Conservation (phyloP, 2,113 vertebrate species). For the Eurypyga helias region DNA sequence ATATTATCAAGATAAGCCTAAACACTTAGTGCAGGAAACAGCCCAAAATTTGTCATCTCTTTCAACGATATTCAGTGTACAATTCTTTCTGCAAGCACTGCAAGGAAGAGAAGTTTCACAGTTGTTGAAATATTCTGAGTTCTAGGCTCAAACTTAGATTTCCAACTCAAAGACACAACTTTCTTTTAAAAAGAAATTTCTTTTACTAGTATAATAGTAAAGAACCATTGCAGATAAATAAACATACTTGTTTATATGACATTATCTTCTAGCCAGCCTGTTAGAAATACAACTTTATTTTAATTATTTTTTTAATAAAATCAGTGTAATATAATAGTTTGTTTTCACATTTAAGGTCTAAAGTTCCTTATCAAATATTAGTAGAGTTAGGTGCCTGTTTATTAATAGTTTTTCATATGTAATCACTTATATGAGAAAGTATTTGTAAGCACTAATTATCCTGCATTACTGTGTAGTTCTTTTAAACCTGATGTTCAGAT, state of each 20-base stretch:
- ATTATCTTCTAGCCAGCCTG: not conserved
- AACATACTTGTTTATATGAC: not conserved
- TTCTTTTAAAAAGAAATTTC: not conserved
- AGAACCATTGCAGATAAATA: fast-evolving
- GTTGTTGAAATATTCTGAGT: not conserved
- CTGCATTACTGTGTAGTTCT: fast-evolving
- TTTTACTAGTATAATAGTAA: not conserved
- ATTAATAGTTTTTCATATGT: not conserved
- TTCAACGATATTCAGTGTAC: fast-evolving
- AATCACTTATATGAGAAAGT: not conserved
- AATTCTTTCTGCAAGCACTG: fast-evolving
- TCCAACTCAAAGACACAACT: not conserved
- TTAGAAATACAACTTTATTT: not conserved
- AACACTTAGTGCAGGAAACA: not conserved
- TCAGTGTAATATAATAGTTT: not conserved
- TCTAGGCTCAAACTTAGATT: not conserved
- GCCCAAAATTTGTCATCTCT: not conserved
- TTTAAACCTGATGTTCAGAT: not conserved
- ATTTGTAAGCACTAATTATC: not conserved
- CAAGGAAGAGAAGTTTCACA: not conserved
- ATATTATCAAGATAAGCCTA: not conserved
- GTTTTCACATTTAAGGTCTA: not conserved
- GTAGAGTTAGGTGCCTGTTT: not conserved
- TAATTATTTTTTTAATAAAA: not conserved
- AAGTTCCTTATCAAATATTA: not conserved